Conservation (phyloP, 2,888 invertebrate species). For the Lasioglossum villosulum region DNA sequence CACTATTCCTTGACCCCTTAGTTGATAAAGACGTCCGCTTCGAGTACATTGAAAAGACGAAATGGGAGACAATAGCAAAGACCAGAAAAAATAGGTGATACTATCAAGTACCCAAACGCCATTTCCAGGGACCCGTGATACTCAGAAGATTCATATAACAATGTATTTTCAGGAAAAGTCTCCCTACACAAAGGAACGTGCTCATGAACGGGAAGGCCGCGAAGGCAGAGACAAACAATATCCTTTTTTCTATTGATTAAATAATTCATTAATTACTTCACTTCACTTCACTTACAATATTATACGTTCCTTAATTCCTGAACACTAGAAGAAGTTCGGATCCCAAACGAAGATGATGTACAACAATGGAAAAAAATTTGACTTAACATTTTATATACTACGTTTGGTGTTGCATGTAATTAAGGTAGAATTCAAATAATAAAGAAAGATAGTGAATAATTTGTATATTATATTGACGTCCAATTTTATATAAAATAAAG, state of each 20-base stretch:
- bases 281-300: neutral
- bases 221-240: conserved; percentile 93
- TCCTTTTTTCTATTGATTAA: conserved; percentile 86
- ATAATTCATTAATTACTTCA: conserved; percentile 27
- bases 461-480: conserved; percentile 82
- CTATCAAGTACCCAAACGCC: conserved; percentile 75
- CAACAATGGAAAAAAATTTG: conserved; percentile 77
- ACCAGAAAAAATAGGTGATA: conserved; percentile 78
- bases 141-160: conserved; percentile 62
- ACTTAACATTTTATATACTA: conserved; percentile 84
- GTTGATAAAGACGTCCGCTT: conserved; percentile 80
- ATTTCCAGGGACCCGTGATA: conserved; percentile 54
- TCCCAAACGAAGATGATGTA: conserved; percentile 84
- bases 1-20: conserved; percentile 74
- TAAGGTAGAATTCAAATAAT: conserved; percentile 80
- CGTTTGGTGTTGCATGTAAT: conserved; percentile 84
- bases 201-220: conserved; percentile 91
- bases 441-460: conserved; percentile 80
- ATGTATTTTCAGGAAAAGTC: conserved; percentile 90
- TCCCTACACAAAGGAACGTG: conserved; percentile 89
- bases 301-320: conserved; percentile 76
- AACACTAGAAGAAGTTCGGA: conserved; percentile 83
- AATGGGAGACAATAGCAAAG: conserved; percentile 78
- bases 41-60: conserved; percentile 80
- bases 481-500: conserved; percentile 82